Evolutionary conservation across 2,113 vertebrate species (phyloP).

Genomic region (Pseudonaja textilis): DNA sequence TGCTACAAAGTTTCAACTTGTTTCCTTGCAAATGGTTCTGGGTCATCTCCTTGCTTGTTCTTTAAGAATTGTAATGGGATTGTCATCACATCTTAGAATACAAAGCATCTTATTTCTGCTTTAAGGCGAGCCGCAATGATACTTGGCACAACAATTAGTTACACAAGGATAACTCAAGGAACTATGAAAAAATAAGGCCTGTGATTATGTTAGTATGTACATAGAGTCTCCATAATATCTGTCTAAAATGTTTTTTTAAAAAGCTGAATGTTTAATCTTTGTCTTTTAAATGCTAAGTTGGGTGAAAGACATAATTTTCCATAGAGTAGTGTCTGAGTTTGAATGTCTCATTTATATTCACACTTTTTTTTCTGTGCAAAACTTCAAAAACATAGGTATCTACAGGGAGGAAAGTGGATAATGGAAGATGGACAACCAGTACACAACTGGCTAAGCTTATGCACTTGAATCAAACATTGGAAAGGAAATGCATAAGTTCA

Average conservation of each 20-base stretch:
- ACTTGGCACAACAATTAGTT: background rate
- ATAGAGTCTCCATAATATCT: background rate
- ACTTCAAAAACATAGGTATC: background rate
- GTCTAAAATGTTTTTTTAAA: slow-evolving; percentile 11
- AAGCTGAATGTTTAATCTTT: slow-evolving; percentile 53
- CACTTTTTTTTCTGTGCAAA: background rate
- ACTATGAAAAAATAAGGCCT: background rate
- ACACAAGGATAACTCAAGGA: background rate
- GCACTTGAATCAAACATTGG: background rate
- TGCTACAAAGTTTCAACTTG: background rate
- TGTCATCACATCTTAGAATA: background rate
- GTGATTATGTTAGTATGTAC: background rate
- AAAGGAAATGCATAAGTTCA: background rate
- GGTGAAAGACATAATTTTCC: background rate
- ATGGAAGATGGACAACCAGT: background rate
- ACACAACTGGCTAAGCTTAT: background rate
- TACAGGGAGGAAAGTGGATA: background rate
- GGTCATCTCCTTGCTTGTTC: background rate
- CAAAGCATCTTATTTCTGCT: background rate
- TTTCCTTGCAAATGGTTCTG: background rate
- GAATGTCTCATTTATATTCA: background rate
- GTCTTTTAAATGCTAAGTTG: background rate
- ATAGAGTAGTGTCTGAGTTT: background rate
- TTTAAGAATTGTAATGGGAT: background rate
- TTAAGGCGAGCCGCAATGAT: background rate